Evolutionary conservation across 2,797 vertebrate species (phyloP), one percentile per base, ranked within the genome.

Genomic region (Smutsia gigantea): DNA sequence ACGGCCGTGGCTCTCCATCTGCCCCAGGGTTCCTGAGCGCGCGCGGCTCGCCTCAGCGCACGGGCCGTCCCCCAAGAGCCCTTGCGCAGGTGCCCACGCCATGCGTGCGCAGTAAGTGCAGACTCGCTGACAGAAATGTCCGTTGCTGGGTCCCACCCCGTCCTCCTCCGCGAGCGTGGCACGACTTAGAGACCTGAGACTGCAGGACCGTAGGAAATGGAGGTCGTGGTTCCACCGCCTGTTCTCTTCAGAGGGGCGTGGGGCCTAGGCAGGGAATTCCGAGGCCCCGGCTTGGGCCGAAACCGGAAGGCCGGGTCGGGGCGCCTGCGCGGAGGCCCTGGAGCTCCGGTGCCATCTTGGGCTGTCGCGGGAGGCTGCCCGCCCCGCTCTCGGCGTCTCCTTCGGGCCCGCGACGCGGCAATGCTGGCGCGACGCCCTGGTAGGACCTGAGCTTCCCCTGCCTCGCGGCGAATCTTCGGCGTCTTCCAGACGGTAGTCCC

Each of bases 1-100:
- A 9, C 42, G 42, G 42, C 42, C 42, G 42, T 1, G 8, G 42
- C 42, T 46, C 42, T 46, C 42, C 42, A 9, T 46, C 42, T 8
- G 42, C 42, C 42, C 42, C 42, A 10, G 42, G 42, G 8, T 46
- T 8, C 7, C 9, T 10, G 42, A 46, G 42, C 42, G 42, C 0
- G 17, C 61, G 7, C 0, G 2, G 2, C 42, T 13, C 0, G 0
- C 0, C 51, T 34, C 12, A 0, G 0, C 3, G 0, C 1, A 0
- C 53, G 0, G 5, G 21, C 0, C 1, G 10, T 1, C 18, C 71
- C 83, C 77, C 79, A 77, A 71, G 14, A 0, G 55, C 68, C 82
- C 5, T 29, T 39, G 86, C 46, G n/a, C 34, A 0, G 2, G 4
- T 49, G 5, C 34, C 9, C 19, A 0, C 4, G 0, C 19, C 0